phyloP scores from a whole-genome alignment of 2,113 vertebrate genomes.

The Rhinogobius similis region DNA sequence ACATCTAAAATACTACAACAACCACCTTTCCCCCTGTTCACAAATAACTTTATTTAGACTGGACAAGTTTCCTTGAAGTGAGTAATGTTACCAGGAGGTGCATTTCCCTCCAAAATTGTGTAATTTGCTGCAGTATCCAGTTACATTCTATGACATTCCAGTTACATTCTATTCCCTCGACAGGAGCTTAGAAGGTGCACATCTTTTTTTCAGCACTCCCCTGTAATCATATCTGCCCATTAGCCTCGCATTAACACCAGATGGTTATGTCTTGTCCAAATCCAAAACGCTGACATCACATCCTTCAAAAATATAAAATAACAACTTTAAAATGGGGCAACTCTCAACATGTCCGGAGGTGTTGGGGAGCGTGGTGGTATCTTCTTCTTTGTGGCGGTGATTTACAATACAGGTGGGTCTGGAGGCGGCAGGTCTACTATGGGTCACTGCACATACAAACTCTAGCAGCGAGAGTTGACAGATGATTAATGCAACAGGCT shows the following conservation, averaged over 20 bases:
- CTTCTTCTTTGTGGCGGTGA: slow-evolving; percentile 43
- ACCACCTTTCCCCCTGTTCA: background rate
- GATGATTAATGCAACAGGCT: slow-evolving; percentile 41
- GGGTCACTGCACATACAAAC: slow-evolving; percentile 16
- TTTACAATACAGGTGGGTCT: slow-evolving; percentile 50
- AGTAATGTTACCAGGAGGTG: background rate
- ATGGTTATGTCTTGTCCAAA: slow-evolving; percentile 50
- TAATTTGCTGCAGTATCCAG: background rate
- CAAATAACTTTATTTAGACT: background rate
- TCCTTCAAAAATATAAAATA: slow-evolving; percentile 44
- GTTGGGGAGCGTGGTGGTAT: slow-evolving; percentile 34
- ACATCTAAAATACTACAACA: background rate
- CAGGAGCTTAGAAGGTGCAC: slow-evolving; percentile 24
- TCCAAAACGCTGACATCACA: slow-evolving; percentile 55
- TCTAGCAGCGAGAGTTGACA: slow-evolving; percentile 3
- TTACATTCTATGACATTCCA: background rate
- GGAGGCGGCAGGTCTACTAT: slow-evolving; percentile 13
- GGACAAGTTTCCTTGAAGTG: background rate
- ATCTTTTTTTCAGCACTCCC: slow-evolving; percentile 18
- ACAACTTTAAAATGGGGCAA: slow-evolving; percentile 47
- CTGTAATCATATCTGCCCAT: slow-evolving; percentile 56
- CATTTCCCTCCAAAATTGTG: background rate
- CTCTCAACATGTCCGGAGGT: slow-evolving; percentile 57
- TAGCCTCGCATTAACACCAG: slow-evolving; percentile 42
- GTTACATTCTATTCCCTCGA: slow-evolving; percentile 3